These are phyloP conservation scores for Myrmecophaga tridactyla DNA, from an alignment of 2,113 vertebrate genomes.

Conservation along the genomic window DNA sequence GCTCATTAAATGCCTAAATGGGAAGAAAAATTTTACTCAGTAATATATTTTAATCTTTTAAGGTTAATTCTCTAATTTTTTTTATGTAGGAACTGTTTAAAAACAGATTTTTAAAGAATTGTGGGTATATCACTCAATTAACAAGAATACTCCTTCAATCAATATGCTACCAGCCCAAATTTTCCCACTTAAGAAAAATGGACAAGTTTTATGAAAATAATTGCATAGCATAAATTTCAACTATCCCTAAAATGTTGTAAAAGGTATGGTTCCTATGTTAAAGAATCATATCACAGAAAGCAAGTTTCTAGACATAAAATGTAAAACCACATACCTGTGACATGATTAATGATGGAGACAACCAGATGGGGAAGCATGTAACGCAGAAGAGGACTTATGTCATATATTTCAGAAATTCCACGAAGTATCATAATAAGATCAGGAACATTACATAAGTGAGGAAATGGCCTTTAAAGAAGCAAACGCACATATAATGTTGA, in stretches of 20 bases:
- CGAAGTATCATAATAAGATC: constrained; percentile 84
- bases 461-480: constrained; percentile 84
- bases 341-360: constrained; percentile 65
- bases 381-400: constrained; percentile 88
- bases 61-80: background rate
- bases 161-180: background rate
- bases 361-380: constrained; percentile 93
- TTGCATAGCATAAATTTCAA: background rate
- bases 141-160: background rate
- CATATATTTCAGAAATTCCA: constrained; percentile 85
- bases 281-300: background rate
- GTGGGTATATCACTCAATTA: background rate
- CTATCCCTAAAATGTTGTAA: background rate
- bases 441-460: constrained; percentile 83
- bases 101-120: background rate
- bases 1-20: background rate
- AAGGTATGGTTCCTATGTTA: background rate
- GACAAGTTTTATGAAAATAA: background rate
- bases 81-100: background rate
- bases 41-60: background rate
- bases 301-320: background rate
- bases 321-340: constrained; percentile 71
- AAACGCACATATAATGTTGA: background rate
- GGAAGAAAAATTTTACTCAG: background rate
- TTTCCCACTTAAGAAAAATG: background rate